Conservation (phyloP, 2,888 invertebrate species). For the Hedya salicella region DNA sequence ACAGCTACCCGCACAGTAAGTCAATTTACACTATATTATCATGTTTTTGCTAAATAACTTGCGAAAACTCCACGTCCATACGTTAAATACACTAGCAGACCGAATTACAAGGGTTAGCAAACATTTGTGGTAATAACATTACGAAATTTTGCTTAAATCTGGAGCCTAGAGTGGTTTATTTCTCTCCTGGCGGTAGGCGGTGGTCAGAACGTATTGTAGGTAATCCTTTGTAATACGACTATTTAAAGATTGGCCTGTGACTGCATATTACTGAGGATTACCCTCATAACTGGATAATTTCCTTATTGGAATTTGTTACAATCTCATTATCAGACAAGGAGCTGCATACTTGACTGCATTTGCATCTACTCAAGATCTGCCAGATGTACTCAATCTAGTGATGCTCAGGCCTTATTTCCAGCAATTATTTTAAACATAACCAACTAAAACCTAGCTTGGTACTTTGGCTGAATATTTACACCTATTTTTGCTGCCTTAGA, state of each 20-base stretch:
- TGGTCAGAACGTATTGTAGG: not conserved
- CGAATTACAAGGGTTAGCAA: slow-evolving; percentile 1
- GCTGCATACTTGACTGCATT: too few species aligned
- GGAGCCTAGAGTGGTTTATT: slow-evolving; percentile 1
- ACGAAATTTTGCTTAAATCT: not conserved
- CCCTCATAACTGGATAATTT: not conserved
- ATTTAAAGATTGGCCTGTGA: not conserved
- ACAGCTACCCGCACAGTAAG: slow-evolving; percentile 81
- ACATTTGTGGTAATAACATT: not conserved
- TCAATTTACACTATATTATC: slow-evolving; percentile 55
- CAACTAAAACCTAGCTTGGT: too few species aligned
- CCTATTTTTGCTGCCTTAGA: too few species aligned
- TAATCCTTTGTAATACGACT: not conserved
- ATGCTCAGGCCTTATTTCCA: too few species aligned
- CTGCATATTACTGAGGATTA: not conserved
- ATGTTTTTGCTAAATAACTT: slow-evolving; percentile 47
- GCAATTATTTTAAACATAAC: too few species aligned
- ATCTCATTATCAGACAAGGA: too few species aligned
- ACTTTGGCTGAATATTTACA: too few species aligned
- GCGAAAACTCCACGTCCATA: not conserved
- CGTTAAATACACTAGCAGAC: slow-evolving; percentile 8
- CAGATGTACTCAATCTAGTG: too few species aligned
- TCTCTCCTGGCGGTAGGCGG: slow-evolving; percentile 22
- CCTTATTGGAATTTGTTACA: not conserved
- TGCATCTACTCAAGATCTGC: too few species aligned